Evolutionary conservation across 2,888 invertebrate genomes (phyloP).

Genomic region (Chironomus riparius): DNA sequence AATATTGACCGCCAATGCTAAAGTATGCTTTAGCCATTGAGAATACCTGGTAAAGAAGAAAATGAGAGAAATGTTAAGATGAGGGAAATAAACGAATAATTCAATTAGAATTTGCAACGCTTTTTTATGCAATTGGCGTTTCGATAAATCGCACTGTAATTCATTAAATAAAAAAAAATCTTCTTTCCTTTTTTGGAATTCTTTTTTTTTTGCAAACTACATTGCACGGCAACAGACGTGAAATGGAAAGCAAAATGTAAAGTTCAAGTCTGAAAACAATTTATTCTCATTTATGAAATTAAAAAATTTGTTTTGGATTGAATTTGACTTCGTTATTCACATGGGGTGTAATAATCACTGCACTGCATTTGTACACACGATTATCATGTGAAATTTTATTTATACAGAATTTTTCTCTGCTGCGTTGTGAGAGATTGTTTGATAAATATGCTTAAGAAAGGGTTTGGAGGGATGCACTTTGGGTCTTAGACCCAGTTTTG

Average conservation of each 20-base stretch:
- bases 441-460: too few species aligned
- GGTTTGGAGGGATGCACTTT: too few species aligned
- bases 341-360: too few species aligned
- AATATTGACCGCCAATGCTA: slow-evolving; percentile 62
- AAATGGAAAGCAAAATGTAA: not conserved
- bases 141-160: not conserved
- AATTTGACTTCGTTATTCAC: too few species aligned
- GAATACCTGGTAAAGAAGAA: slow-evolving; percentile 54
- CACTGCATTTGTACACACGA: too few species aligned
- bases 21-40: slow-evolving; percentile 67
- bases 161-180: not conserved
- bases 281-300: not conserved
- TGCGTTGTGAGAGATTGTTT: too few species aligned
- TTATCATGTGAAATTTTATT: too few species aligned
- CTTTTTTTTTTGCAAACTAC: not conserved
- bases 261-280: not conserved
- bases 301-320: not conserved
- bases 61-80: not conserved
- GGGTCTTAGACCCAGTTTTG: too few species aligned
- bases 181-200: not conserved
- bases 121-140: slow-evolving; percentile 15
- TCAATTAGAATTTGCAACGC: slow-evolving; percentile 18
- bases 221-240: not conserved
- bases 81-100: not conserved
- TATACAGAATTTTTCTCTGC: too few species aligned